These are phyloP conservation scores for Synchiropus splendidus DNA, from an alignment of 2,113 vertebrate genomes.

Conservation along the genomic window DNA sequence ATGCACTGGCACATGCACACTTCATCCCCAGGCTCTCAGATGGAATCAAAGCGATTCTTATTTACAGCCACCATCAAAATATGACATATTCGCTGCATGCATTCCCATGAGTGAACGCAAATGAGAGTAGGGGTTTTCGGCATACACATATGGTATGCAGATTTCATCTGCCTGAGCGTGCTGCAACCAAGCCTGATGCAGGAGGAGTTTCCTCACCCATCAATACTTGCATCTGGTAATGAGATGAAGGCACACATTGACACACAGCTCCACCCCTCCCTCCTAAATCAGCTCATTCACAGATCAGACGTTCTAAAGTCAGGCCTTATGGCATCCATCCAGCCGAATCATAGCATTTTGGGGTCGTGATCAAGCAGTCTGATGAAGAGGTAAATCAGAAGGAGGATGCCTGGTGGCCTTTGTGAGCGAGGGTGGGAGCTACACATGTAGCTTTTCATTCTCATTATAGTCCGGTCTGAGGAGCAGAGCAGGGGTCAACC, in stretches of 20 bases:
- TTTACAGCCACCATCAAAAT: constrained; percentile 26
- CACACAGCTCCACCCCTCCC: constrained; percentile 19
- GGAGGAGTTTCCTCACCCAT: too few relatives aligned
- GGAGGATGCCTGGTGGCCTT: too few relatives aligned
- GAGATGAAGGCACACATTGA: constrained; percentile 13
- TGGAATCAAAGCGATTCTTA: constrained; percentile 22
- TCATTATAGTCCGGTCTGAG: constrained; percentile 54
- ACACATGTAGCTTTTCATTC: constrained; percentile 49
- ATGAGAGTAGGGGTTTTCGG: constrained; percentile 32
- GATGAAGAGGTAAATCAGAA: neutral
- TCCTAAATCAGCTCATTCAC: constrained; percentile 36
- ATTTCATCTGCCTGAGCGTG: constrained; percentile 21
- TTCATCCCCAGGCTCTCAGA: constrained; percentile 7
- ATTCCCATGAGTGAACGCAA: constrained; percentile 16
- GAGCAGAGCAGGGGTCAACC: constrained; percentile 53
- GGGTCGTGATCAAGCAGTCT: neutral
- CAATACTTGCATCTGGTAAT: constrained; percentile 28
- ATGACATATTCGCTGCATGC: neutral
- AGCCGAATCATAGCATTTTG: neutral
- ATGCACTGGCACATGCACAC: constrained; percentile 31
- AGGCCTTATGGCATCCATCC: constrained; percentile 25
- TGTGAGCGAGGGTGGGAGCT: constrained; percentile 37
- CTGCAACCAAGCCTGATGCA: too few relatives aligned
- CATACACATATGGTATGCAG: constrained; percentile 23
- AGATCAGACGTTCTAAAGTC: constrained; percentile 27